Conservation (phyloP, 2,113 vertebrate species). For the Cynocephalus volans region DNA sequence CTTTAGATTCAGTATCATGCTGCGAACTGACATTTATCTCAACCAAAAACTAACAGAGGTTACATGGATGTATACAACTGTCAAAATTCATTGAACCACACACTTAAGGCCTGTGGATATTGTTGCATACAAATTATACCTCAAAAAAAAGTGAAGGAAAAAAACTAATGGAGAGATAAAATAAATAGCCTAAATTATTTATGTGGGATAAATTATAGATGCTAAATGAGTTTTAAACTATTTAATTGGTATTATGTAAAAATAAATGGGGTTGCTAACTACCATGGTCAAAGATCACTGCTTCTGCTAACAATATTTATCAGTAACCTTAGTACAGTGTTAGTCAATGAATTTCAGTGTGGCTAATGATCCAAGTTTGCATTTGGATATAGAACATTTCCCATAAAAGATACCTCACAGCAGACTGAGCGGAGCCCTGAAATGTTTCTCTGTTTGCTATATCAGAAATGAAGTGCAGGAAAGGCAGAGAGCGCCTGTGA, state of each 20-base stretch:
- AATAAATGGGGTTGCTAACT: neutral
- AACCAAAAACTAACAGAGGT: conserved; percentile 9
- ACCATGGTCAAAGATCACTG: neutral
- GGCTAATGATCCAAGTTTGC: neutral
- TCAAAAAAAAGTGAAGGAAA: neutral
- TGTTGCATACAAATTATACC: neutral
- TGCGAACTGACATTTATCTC: neutral
- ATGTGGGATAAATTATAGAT: neutral
- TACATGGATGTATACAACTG: neutral
- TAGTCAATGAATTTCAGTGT: neutral
- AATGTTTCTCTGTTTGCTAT: neutral
- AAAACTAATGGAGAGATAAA: neutral
- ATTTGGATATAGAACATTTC: neutral
- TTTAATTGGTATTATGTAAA: neutral
- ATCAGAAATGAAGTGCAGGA: neutral
- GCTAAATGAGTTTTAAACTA: neutral
- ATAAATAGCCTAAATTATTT: neutral
- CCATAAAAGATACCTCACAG: neutral
- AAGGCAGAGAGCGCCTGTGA: neutral
- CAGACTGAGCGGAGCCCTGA: neutral
- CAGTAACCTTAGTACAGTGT: neutral
- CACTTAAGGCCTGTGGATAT: neutral
- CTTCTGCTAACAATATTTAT: neutral
- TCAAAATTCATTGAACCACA: neutral
- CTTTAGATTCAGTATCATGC: neutral